Conservation (phyloP, 1,140 invertebrate species). For the Scaptomyza graminum region DNA sequence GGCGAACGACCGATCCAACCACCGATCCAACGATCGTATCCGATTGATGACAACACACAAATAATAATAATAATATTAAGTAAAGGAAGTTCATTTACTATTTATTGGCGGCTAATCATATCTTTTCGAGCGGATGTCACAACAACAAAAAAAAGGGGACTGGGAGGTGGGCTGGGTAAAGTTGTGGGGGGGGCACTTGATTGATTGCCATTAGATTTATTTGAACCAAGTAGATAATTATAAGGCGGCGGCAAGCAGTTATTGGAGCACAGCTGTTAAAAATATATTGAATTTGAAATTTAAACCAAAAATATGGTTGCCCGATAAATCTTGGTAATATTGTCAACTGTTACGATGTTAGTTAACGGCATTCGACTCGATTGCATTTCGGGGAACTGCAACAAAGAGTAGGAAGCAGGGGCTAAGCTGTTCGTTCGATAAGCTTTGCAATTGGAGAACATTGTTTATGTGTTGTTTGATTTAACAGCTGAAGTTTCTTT, state of each 20-base stretch:
- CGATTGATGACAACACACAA: conserved; percentile 22
- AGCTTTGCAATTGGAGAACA: neutral
- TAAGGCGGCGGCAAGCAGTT: conserved; percentile 15
- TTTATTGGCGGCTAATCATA: neutral
- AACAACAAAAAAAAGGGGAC: too few species aligned
- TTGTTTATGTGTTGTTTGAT: neutral
- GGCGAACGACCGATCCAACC: conserved; percentile 13
- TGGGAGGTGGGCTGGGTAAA: too few species aligned
- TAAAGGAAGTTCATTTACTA: conserved; percentile 7
- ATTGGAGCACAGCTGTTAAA: neutral
- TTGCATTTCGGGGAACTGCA: neutral
- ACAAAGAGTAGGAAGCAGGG: neutral
- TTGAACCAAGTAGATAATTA: conserved; percentile 31
- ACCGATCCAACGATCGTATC: conserved; percentile 13
- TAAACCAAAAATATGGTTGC: neutral
- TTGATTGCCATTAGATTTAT: conserved; percentile 67
- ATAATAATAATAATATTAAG: conserved; percentile 10
- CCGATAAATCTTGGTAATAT: neutral
- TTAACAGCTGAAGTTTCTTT: neutral
- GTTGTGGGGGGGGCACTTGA: conserved; percentile 39
- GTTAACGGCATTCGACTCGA: neutral
- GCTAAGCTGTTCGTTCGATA: neutral
- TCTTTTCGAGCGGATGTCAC: too few species aligned
- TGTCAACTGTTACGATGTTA: neutral
- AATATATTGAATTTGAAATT: neutral